Evolutionary conservation across 2,797 vertebrate species (phyloP).

Genomic region (Falco peregrinus): DNA sequence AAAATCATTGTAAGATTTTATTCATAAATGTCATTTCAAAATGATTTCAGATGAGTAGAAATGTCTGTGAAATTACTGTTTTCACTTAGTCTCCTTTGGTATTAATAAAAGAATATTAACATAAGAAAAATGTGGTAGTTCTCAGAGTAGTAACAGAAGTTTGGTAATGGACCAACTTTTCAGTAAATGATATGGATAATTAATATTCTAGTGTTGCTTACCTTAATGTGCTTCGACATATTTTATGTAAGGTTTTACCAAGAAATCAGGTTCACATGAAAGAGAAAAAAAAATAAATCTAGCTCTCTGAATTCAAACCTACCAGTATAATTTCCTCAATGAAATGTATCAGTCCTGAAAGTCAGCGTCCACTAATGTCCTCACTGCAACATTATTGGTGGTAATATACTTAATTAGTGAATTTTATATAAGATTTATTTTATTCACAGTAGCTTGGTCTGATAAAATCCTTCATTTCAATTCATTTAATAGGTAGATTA

Average conservation of each 20-base stretch:
- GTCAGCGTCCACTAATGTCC: conserved; percentile 66
- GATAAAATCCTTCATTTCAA: conserved; percentile 62
- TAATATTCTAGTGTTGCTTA: conserved; percentile 64
- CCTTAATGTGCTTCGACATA: conserved; percentile 66
- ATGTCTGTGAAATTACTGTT: conserved; percentile 60
- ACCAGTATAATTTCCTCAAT: conserved; percentile 58
- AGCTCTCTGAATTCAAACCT: conserved; percentile 29
- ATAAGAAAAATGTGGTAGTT: conserved; percentile 47
- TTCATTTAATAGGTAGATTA: conserved; percentile 56
- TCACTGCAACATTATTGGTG: conserved; percentile 69
- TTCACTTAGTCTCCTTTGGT: conserved; percentile 10
- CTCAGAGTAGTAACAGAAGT: conserved; percentile 54
- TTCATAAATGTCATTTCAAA: conserved; percentile 70
- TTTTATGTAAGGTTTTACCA: conserved; percentile 70
- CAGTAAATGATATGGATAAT: conserved; percentile 42
- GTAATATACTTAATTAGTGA: conserved; percentile 70
- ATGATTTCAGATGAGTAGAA: conserved; percentile 66
- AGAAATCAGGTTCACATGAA: conserved; percentile 56
- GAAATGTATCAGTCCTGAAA: conserved; percentile 75
- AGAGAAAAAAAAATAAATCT: background rate
- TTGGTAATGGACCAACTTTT: conserved; percentile 52
- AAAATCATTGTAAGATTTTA: conserved; percentile 62
- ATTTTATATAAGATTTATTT: conserved; percentile 72
- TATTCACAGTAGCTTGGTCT: conserved; percentile 43
- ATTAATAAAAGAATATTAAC: conserved; percentile 71